Conservation (phyloP, 2,888 invertebrate genomes). For the Caenorhabditis becei region DNA sequence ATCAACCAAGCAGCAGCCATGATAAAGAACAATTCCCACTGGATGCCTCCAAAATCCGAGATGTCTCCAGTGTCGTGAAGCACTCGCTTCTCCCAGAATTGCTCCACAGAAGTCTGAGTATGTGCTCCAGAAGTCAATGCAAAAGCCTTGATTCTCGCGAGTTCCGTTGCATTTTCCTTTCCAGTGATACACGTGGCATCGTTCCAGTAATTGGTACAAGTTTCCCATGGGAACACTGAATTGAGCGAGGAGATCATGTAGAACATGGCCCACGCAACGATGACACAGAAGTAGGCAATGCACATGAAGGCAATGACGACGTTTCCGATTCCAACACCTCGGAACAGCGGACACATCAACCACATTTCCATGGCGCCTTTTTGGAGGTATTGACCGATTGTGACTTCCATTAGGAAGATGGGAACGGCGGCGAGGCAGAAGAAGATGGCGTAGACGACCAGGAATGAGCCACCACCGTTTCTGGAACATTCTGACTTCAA, state of each 20-base stretch:
- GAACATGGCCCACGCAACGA: conserved; percentile 81
- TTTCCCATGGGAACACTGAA: conserved; percentile 80
- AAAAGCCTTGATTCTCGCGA: conserved; percentile 60
- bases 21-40: conserved; percentile 80
- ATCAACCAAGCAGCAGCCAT: conserved; percentile 80
- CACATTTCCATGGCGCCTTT: conserved; percentile 82
- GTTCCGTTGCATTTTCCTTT: conserved; percentile 67
- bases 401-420: conserved; percentile 80
- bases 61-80: conserved; percentile 78
- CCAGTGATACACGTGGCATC: conserved; percentile 71
- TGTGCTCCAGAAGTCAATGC: conserved; percentile 51
- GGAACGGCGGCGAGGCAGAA: conserved; percentile 81
- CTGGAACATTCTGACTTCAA: conserved; percentile 55
- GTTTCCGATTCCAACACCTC: conserved; percentile 82
- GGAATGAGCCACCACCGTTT: conserved; percentile 81
- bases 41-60: conserved; percentile 80
- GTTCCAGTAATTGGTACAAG: conserved; percentile 79
- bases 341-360: conserved; percentile 80
- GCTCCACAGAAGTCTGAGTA: conserved; percentile 81
- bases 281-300: conserved; percentile 81
- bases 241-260: conserved; percentile 81
- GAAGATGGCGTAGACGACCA: conserved; percentile 80
- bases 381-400: conserved; percentile 81
- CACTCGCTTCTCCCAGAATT: conserved; percentile 82
- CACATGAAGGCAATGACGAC: conserved; percentile 81